phyloP scores from a whole-genome alignment of 2,113 vertebrate species.

The Fukomys damarensis region DNA sequence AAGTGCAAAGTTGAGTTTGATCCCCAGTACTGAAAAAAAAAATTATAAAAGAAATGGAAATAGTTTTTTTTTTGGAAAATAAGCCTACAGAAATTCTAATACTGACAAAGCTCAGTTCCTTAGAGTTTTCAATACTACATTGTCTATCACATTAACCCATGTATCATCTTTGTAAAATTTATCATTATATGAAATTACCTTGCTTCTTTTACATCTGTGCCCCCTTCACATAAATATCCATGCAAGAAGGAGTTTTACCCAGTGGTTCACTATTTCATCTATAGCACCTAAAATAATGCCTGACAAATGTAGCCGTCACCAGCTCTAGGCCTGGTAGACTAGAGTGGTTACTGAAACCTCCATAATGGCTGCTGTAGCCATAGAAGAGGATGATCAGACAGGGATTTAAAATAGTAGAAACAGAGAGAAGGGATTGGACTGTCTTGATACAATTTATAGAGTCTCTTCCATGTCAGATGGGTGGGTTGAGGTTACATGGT shows the following conservation, averaged over 20 bases:
- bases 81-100: neutral
- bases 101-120: neutral
- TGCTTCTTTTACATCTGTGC: neutral
- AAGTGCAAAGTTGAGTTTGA: too few species aligned
- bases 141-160: neutral
- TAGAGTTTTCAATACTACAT: neutral
- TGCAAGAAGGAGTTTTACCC: neutral
- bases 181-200: neutral
- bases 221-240: neutral
- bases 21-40: neutral
- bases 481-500: neutral
- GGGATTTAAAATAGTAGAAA: neutral
- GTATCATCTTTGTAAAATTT: neutral
- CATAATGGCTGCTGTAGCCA: too few species aligned
- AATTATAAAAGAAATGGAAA: neutral
- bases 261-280: neutral
- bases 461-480: neutral
- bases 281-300: neutral
- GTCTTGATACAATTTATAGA: neutral
- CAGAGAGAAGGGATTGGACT: neutral
- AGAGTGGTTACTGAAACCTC: neutral
- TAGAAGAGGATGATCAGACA: neutral
- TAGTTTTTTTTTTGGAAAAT: neutral
- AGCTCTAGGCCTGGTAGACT: neutral
- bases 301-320: neutral